phyloP scores from a whole-genome alignment of 2,113 vertebrate genomes.

The Erinaceus europaeus region DNA sequence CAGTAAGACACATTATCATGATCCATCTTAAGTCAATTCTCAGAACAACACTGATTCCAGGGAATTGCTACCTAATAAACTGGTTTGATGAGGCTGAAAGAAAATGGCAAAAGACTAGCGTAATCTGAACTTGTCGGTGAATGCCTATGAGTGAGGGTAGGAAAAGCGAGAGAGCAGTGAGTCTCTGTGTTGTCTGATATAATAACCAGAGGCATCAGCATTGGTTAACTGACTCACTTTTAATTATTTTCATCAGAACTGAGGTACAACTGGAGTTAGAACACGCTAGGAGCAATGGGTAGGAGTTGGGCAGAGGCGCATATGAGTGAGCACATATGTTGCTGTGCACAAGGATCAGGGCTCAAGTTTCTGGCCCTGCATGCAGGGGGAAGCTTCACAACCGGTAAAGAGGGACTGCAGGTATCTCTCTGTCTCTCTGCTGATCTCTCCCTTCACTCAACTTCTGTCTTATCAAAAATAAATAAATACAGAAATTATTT shows the following conservation, averaged over 20 bases:
- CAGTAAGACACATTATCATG: constrained; percentile 54
- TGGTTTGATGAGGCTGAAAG: constrained; percentile 44
- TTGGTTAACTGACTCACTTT: neutral
- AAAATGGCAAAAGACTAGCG: neutral
- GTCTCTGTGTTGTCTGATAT: neutral
- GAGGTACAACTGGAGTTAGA: neutral
- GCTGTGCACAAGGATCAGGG: too few relatives aligned
- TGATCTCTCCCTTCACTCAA: too few relatives aligned
- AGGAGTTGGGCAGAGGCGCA: too few relatives aligned
- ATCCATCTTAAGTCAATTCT: constrained; percentile 56
- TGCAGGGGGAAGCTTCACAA: too few relatives aligned
- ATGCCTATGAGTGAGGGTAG: neutral
- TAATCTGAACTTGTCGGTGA: neutral
- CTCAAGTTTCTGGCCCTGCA: too few relatives aligned
- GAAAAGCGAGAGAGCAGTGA: neutral
- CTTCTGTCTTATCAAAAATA: too few relatives aligned
- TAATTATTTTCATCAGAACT: neutral
- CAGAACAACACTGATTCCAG: constrained; percentile 61
- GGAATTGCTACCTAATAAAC: constrained; percentile 56
- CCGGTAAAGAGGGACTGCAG: too few relatives aligned
- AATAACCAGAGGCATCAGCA: neutral
- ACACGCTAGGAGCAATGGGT: neutral
- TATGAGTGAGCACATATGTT: too few relatives aligned
- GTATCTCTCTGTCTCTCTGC: too few relatives aligned
- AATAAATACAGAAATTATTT: too few relatives aligned